A percentile compares a stretch with the other conserved stretches of the same genome.
Evolutionary conservation across 2,797 vertebrate species (phyloP).

Genomic region (Brachyrhaphis roseni): DNA sequence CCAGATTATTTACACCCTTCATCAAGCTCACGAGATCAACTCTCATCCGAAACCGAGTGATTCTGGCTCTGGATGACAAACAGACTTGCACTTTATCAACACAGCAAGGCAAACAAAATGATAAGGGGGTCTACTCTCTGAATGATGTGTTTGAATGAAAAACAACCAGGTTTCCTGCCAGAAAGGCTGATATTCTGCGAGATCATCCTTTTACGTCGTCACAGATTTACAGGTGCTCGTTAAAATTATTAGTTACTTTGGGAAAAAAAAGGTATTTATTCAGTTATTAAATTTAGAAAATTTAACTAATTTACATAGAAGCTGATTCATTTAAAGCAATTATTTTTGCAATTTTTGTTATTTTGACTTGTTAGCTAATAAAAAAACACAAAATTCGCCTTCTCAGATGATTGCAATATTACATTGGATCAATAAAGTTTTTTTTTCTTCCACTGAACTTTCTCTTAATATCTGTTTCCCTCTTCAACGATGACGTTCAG

Average conservation of each 20-base stretch:
- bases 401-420: not conserved
- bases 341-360: not conserved
- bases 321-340: not conserved
- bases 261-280: not conserved
- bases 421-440: not conserved
- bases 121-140: slow-evolving; percentile 5
- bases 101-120: slow-evolving; percentile 49
- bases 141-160: slow-evolving; percentile 19
- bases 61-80: slow-evolving; percentile 17
- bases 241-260: not conserved
- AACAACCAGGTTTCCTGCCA: slow-evolving; percentile 8
- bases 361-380: not conserved
- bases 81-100: slow-evolving; percentile 27
- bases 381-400: not conserved
- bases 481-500: not conserved
- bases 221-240: not conserved
- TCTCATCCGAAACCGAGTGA: slow-evolving; percentile 26
- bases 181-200: slow-evolving; percentile 11
- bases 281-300: not conserved
- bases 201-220: not conserved
- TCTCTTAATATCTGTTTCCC: not conserved
- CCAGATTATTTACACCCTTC: slow-evolving; percentile 57
- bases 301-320: not conserved
- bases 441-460: slow-evolving; percentile 1
- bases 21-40: slow-evolving; percentile 10